Evolutionary conservation across 2,888 invertebrate genomes (phyloP).

Genomic region (Dolichomitus sp.): DNA sequence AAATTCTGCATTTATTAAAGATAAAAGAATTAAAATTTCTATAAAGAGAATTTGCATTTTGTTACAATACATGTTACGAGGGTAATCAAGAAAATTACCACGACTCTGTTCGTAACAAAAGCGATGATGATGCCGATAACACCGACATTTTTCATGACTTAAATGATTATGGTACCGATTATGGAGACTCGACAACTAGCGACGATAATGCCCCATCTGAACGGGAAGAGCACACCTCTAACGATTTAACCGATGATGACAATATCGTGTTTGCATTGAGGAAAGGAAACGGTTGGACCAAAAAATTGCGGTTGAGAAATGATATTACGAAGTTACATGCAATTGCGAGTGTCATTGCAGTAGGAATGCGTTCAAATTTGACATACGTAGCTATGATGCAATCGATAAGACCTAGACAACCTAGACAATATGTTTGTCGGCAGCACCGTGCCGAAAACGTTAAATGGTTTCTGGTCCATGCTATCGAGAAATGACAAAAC

Average conservation of each 20-base stretch:
- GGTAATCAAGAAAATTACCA: background rate
- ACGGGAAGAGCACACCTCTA: background rate
- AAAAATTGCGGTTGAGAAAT: background rate
- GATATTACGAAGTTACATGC: too few species aligned
- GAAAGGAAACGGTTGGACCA: background rate
- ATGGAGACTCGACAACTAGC: background rate
- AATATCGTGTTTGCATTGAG: background rate
- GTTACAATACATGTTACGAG: background rate
- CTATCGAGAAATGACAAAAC: background rate
- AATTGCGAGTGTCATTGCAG: too few species aligned
- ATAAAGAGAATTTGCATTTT: too few species aligned
- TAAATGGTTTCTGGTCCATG: background rate
- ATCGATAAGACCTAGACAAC: background rate
- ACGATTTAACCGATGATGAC: background rate
- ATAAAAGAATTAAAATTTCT: too few species aligned
- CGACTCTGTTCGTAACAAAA: background rate
- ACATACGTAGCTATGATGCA: too few species aligned
- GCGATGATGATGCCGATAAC: background rate
- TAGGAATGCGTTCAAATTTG: too few species aligned
- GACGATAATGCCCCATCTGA: background rate
- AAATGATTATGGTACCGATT: background rate
- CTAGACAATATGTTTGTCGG: background rate
- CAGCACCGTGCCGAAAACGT: background rate
- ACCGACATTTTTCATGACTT: background rate
- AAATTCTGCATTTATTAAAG: too few species aligned